Evolutionary conservation across 2,797 vertebrate species (phyloP), one percentile per base, ranked within the genome.

Genomic region (Oryzias sinensis): DNA sequence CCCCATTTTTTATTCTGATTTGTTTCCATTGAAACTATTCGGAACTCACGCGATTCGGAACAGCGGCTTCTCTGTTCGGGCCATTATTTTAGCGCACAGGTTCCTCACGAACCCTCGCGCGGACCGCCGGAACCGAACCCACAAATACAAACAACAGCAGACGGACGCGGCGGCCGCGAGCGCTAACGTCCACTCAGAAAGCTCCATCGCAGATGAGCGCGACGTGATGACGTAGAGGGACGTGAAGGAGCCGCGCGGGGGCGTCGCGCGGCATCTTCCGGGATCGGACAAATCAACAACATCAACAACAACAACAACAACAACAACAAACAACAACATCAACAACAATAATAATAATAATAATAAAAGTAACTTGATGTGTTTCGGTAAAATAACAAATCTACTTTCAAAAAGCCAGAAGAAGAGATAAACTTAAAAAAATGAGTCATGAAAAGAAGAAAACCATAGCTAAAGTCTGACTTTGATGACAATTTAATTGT

Each of bases 11-110:
- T n/a, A 6, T 43, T 47, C 49, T 61, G 0, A 4, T 2, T 4
- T 18, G 50, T 22, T 2, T 4, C 2, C 2, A 13, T 2, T 1
- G 11, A 15, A 20, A 9, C 14, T 3, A 4, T 2, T 1, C 14
- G 0, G 2, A 22, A 94, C 95, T 94, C 72, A 98, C 96, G 95
- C 96, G 43, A 98, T 93, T 76, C 94, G 93, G 82, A 98, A 97
- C 49, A 98, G 76, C 40, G 96, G 91, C 79, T 91, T 94, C 78
- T 93, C 93, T 13, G 94, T 93, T 14, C 94, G 91, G 14, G 95
- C 95, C 96, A 98, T 98, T n/a, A 89, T 60, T 49, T 46, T 74
- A 20, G 6, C 58, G 0, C 85, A 13, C 0, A 76, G 1, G 18
- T 65, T 81, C 9, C 76, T 86, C 79, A 76, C 80, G 16, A 80